These are phyloP conservation scores for Prionailurus bengalensis DNA, from an alignment of 2,113 vertebrate genomes.

Conservation along the genomic window DNA sequence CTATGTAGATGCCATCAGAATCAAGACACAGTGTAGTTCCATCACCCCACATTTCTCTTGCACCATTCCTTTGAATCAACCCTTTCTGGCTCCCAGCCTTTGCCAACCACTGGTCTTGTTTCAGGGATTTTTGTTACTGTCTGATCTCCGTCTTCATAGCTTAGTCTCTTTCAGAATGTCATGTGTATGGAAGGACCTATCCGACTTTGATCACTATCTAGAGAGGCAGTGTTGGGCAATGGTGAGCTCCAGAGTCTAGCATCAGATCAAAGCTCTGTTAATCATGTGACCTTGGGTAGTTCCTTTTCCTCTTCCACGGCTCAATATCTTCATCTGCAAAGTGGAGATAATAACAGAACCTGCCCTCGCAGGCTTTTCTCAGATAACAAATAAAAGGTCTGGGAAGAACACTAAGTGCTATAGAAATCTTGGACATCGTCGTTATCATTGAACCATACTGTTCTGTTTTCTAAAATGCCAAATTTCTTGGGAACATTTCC, in stretches of 20 bases:
- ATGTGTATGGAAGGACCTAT: not conserved
- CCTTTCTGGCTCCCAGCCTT: not conserved
- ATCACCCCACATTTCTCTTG: not conserved
- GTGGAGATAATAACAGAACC: not conserved
- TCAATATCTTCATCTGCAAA: not conserved
- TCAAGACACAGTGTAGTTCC: not conserved
- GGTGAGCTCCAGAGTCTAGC: not conserved
- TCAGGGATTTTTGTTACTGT: too few relatives aligned
- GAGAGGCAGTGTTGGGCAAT: not conserved
- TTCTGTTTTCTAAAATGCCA: not conserved
- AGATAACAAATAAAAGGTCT: not conserved
- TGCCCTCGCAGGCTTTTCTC: too few relatives aligned
- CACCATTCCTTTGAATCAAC: not conserved
- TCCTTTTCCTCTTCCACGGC: not conserved
- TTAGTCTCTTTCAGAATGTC: not conserved
- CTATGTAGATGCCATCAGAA: not conserved
- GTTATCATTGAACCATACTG: not conserved
- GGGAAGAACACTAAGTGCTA: not conserved
- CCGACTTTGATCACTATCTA: not conserved
- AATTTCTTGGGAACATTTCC: not conserved
- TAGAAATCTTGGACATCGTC: too few relatives aligned
- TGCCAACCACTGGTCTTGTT: not conserved
- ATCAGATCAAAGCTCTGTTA: not conserved
- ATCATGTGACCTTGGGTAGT: too few relatives aligned
- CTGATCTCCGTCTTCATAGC: not conserved